Evolutionary conservation across 2,113 vertebrate genomes (phyloP).

Genomic region (Cyanistes caeruleus): DNA sequence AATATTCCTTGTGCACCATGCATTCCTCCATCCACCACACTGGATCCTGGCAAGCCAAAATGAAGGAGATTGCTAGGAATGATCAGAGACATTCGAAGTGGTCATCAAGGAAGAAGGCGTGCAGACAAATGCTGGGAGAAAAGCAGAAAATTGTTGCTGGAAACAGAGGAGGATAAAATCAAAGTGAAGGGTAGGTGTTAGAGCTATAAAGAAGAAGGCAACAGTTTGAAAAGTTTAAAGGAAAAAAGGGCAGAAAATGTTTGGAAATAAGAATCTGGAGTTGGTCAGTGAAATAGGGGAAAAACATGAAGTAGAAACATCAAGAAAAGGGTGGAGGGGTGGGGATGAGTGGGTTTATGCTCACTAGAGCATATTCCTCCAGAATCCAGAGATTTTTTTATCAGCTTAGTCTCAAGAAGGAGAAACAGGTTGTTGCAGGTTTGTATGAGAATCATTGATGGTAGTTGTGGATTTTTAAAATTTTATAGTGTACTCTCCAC

Average conservation of each 20-base stretch:
- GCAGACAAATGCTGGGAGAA: neutral
- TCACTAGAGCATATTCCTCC: neutral
- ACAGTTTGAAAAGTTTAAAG: neutral
- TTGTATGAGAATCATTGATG: neutral
- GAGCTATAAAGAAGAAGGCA: neutral
- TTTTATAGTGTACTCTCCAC: neutral
- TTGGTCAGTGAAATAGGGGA: neutral
- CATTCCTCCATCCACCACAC: neutral
- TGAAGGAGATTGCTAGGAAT: neutral
- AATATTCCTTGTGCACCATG: neutral
- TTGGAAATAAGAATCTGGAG: neutral
- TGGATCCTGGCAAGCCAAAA: neutral
- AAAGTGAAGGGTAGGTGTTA: neutral
- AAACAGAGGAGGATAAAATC: neutral
- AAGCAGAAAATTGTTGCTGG: neutral
- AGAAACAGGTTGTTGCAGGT: neutral
- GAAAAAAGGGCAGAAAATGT: neutral
- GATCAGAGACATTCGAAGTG: neutral
- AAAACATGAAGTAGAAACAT: neutral
- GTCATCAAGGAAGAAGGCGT: neutral
- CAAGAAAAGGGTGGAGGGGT: neutral
- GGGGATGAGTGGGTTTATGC: accelerated
- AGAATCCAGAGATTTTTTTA: neutral
- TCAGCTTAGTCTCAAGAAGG: neutral
- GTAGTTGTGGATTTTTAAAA: neutral